Percentiles rank a stretch among this genome's conserved stretches.
phyloP scores from a whole-genome alignment of 2,888 invertebrate genomes.

The Nephrotoma flavescens region DNA sequence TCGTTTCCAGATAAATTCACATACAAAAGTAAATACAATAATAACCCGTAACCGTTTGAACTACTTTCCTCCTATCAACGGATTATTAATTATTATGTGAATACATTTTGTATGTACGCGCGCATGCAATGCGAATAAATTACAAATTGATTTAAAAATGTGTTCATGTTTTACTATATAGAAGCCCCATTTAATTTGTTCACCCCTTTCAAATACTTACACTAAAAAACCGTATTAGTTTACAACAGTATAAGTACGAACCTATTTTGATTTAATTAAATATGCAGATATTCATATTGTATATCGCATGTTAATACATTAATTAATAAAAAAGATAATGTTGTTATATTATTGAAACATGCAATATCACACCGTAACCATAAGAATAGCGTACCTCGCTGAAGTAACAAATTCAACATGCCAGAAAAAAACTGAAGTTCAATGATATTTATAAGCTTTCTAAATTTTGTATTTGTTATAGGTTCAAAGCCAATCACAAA shows the following conservation, averaged over 20 bases:
- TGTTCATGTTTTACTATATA: background rate
- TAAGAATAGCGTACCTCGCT: too few relatives aligned
- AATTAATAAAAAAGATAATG: background rate
- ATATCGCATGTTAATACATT: background rate
- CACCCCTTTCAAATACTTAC: background rate
- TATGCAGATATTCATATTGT: background rate
- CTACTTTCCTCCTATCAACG: background rate
- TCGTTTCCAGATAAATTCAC: too few relatives aligned
- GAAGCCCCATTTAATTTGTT: background rate
- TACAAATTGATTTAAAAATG: background rate
- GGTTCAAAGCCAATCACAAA: too few relatives aligned
- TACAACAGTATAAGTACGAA: too few relatives aligned
- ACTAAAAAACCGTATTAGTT: background rate
- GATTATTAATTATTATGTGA: background rate
- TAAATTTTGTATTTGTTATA: too few relatives aligned
- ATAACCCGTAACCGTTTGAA: background rate
- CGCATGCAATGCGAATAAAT: background rate
- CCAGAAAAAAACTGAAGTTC: too few relatives aligned
- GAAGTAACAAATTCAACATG: too few relatives aligned
- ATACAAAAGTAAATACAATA: background rate
- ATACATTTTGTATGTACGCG: background rate
- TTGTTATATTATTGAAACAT: too few relatives aligned
- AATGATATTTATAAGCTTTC: too few relatives aligned
- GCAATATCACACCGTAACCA: too few relatives aligned
- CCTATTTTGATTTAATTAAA: background rate